These are phyloP conservation scores for Leptocoma aspasia DNA, from an alignment of 2,113 vertebrate species.

Conservation along the genomic window DNA sequence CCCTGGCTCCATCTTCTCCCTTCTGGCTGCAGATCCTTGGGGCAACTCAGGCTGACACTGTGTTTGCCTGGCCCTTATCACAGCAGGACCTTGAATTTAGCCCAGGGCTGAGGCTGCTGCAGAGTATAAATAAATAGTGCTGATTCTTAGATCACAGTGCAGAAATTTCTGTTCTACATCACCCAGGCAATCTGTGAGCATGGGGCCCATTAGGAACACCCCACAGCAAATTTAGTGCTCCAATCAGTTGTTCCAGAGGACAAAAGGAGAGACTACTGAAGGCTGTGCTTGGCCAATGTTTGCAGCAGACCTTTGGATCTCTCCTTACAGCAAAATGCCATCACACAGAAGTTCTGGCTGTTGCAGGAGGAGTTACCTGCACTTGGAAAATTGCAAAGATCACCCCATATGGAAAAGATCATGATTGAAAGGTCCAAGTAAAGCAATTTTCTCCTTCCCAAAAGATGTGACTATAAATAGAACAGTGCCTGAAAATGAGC, in stretches of 20 bases:
- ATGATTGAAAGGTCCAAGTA: slow-evolving; percentile 45
- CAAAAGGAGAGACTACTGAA: background rate
- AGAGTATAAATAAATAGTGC: slow-evolving; percentile 19
- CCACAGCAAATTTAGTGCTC: background rate
- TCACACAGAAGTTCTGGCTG: background rate
- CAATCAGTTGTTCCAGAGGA: background rate
- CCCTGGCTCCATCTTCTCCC: background rate
- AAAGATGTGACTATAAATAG: slow-evolving; percentile 48
- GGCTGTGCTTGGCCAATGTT: background rate
- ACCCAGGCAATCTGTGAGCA: background rate
- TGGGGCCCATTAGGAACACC: slow-evolving; percentile 5
- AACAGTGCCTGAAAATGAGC: slow-evolving; percentile 34
- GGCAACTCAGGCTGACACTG: background rate
- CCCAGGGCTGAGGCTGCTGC: background rate
- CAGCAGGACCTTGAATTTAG: slow-evolving; percentile 16
- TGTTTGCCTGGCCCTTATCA: slow-evolving; percentile 41
- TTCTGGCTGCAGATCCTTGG: slow-evolving; percentile 2
- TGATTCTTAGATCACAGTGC: background rate
- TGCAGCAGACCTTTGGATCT: background rate
- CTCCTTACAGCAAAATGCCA: background rate
- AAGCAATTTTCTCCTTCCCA: slow-evolving; percentile 49
- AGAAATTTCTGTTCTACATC: slow-evolving; percentile 50
- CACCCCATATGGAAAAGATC: slow-evolving; percentile 43
- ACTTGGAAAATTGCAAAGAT: background rate
- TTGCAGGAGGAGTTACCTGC: slow-evolving; percentile 16